Conservation (phyloP, 2,888 invertebrate genomes). For the Lochmaea crataegi region DNA sequence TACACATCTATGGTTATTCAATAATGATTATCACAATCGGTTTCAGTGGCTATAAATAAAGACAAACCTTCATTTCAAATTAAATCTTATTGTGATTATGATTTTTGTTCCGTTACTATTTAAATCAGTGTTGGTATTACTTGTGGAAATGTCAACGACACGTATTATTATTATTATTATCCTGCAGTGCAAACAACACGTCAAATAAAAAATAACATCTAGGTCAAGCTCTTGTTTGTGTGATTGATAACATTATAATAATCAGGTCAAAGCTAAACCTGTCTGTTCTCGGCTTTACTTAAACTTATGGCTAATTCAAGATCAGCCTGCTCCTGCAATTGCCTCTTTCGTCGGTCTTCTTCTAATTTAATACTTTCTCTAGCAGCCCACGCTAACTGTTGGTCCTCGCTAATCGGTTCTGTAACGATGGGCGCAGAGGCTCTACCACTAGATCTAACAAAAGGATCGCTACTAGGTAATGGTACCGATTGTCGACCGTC, state of each 20-base stretch:
- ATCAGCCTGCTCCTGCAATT: constrained; percentile 77
- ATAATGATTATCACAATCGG: too few relatives aligned
- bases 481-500: constrained; percentile 63
- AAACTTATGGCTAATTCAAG: constrained; percentile 78
- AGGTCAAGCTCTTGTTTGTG: constrained; percentile 38
- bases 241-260: constrained; percentile 34
- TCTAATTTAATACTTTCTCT: constrained; percentile 75
- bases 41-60: too few relatives aligned
- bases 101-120: neutral
- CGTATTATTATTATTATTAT: neutral
- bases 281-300: constrained; percentile 67
- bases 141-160: neutral
- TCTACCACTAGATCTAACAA: constrained; percentile 58
- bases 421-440: constrained; percentile 55
- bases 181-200: constrained; percentile 29
- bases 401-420: constrained; percentile 70
- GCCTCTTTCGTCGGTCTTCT: constrained; percentile 69
- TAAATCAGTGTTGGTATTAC: neutral
- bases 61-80: too few relatives aligned
- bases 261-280: constrained; percentile 38
- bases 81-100: too few relatives aligned
- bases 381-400: constrained; percentile 81
- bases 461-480: constrained; percentile 54
- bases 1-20: too few relatives aligned
- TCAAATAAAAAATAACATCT: constrained; percentile 25